phyloP scores from a whole-genome alignment of 2,888 invertebrate species.

The Zygogramma bicolorata region DNA sequence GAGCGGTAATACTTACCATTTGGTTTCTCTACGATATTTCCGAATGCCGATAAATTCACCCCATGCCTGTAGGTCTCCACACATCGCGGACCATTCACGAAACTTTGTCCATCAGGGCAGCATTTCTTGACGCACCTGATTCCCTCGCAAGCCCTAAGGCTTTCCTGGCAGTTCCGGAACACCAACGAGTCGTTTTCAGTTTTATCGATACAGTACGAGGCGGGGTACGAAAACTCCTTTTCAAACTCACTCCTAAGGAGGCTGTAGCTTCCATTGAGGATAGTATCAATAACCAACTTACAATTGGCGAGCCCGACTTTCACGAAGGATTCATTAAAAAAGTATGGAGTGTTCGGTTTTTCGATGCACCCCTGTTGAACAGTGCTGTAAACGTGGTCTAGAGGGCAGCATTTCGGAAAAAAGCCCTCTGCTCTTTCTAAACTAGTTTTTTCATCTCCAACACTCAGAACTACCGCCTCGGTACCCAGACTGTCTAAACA shows the following conservation, averaged over 20 bases:
- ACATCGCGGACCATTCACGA: slow-evolving; percentile 55
- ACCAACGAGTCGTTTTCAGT: slow-evolving; percentile 44
- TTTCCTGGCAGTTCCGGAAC: slow-evolving; percentile 51
- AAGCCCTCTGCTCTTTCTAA: background rate
- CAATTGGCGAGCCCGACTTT: slow-evolving; percentile 54
- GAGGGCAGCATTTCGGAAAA: slow-evolving; percentile 59
- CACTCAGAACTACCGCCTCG: slow-evolving; percentile 19
- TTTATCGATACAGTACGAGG: slow-evolving; percentile 48
- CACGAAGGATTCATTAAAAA: slow-evolving; percentile 45
- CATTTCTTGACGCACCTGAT: slow-evolving; percentile 69
- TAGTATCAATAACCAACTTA: slow-evolving; percentile 50
- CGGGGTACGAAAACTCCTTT: background rate
- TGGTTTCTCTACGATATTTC: slow-evolving; percentile 45
- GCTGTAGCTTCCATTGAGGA: slow-evolving; percentile 13
- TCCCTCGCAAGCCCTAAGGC: slow-evolving; percentile 48
- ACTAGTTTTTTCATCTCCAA: slow-evolving; percentile 9
- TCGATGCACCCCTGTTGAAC: slow-evolving; percentile 48
- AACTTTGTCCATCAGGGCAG: slow-evolving; percentile 71
- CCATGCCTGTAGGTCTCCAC: slow-evolving; percentile 55
- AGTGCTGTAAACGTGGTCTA: slow-evolving; percentile 48
- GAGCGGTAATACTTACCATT: slow-evolving; percentile 44
- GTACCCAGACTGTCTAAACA: slow-evolving; percentile 32
- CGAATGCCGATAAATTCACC: slow-evolving; percentile 47
- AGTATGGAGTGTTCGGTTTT: slow-evolving; percentile 24
- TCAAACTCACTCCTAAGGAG: background rate